phyloP scores from a whole-genome alignment of 2,797 vertebrate species.

The Simalia tracyae region DNA sequence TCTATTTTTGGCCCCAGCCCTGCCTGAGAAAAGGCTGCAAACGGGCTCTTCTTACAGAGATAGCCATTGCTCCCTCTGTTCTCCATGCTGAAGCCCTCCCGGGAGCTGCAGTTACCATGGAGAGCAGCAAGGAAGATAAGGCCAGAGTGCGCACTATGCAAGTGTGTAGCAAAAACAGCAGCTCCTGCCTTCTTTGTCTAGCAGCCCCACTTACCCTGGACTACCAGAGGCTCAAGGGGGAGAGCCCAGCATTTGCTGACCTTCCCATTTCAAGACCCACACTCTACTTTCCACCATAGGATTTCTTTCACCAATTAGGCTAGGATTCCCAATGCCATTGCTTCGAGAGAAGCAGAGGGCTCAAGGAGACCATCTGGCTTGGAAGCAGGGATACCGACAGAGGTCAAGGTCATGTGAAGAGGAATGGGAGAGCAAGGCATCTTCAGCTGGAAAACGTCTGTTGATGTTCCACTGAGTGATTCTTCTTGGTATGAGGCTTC shows the following conservation, averaged over 20 bases:
- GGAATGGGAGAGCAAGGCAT: not conserved
- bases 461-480: not conserved
- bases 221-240: not conserved
- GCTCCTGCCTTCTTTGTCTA: not conserved
- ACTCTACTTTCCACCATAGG: not conserved
- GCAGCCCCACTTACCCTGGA: not conserved
- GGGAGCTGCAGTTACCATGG: not conserved
- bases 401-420: not conserved
- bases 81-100: not conserved
- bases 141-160: too few species aligned
- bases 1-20: not conserved
- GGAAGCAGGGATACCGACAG: not conserved
- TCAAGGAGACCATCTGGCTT: not conserved
- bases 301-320: not conserved
- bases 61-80: not conserved
- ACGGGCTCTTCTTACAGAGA: not conserved
- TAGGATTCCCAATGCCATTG: not conserved
- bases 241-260: not conserved
- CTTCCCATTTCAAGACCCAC: too few species aligned
- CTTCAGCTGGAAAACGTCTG: not conserved
- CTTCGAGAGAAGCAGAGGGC: not conserved
- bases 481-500: not conserved
- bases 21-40: not conserved
- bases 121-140: not conserved
- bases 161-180: not conserved